Percentiles rank a stretch among this genome's conserved stretches.
These are phyloP conservation scores for Thymelicus acteon DNA, from an alignment of 2,888 invertebrate species.

Conservation along the genomic window DNA sequence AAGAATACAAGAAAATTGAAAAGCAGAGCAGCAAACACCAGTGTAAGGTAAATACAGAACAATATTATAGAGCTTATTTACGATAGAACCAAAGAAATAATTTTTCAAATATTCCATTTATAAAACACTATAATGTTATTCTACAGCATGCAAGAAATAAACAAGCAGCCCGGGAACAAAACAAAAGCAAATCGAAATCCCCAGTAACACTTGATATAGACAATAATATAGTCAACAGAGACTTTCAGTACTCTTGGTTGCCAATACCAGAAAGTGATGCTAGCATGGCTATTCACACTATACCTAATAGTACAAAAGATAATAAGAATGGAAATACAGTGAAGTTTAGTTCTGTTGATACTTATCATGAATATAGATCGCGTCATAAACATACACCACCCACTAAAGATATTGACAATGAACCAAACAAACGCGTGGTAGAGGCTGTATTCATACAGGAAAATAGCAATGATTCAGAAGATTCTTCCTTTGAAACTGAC, in stretches of 20 bases:
- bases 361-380: slow-evolving; percentile 77
- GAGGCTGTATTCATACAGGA: slow-evolving; percentile 58
- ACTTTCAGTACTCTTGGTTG: slow-evolving; percentile 78
- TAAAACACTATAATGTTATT: too few species aligned
- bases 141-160: slow-evolving; percentile 25
- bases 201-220: slow-evolving; percentile 48
- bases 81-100: too few species aligned
- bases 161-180: slow-evolving; percentile 1
- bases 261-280: slow-evolving; percentile 75
- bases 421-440: slow-evolving; percentile 49
- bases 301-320: slow-evolving; percentile 60
- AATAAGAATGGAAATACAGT: slow-evolving; percentile 63
- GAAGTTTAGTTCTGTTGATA: slow-evolving; percentile 71
- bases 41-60: slow-evolving; percentile 51
- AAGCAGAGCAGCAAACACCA: slow-evolving; percentile 62
- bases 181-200: slow-evolving; percentile 52
- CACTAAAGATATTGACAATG: slow-evolving; percentile 62
- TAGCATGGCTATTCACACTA: slow-evolving; percentile 69
- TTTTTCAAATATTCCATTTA: too few species aligned
- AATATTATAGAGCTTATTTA: too few species aligned
- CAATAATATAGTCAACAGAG: slow-evolving; percentile 52
- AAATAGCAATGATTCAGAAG: slow-evolving; percentile 50
- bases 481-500: slow-evolving; percentile 59
- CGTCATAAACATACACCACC: slow-evolving; percentile 78
- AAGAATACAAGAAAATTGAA: slow-evolving; percentile 70